phyloP scores from a whole-genome alignment of 2,113 vertebrate species.

The Corvus cornix region DNA sequence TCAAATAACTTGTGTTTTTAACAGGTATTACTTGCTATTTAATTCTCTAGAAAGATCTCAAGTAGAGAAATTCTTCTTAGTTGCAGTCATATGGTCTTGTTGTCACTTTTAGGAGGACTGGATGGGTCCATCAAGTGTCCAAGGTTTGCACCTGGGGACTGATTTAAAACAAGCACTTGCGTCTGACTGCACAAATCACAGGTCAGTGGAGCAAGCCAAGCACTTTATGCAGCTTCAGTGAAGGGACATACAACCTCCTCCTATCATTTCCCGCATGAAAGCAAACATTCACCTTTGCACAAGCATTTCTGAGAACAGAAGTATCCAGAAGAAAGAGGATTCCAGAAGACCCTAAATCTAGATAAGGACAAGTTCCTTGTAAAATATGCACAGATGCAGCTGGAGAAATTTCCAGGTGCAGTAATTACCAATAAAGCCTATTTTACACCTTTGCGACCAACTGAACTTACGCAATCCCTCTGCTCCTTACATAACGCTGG shows the following conservation, averaged over 20 bases:
- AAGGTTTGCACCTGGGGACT: not conserved
- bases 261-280: not conserved
- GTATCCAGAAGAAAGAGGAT: not conserved
- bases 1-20: not conserved
- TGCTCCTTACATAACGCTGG: slow-evolving; percentile 44
- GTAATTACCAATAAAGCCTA: slow-evolving; percentile 8
- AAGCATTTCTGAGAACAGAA: not conserved
- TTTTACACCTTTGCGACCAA: slow-evolving; percentile 35
- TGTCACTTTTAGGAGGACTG: not conserved
- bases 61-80: not conserved
- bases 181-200: not conserved
- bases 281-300: not conserved
- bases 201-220: not conserved
- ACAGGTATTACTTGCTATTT: not conserved
- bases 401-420: slow-evolving; percentile 1
- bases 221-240: not conserved
- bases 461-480: slow-evolving; percentile 31
- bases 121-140: not conserved
- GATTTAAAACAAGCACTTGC: not conserved
- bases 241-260: not conserved
- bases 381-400: not conserved
- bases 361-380: not conserved
- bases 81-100: not conserved
- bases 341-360: not conserved
- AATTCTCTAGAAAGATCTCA: not conserved